These are phyloP conservation scores for Montifringilla adamsi DNA, from an alignment of 2,113 vertebrate genomes.

Conservation along the genomic window DNA sequence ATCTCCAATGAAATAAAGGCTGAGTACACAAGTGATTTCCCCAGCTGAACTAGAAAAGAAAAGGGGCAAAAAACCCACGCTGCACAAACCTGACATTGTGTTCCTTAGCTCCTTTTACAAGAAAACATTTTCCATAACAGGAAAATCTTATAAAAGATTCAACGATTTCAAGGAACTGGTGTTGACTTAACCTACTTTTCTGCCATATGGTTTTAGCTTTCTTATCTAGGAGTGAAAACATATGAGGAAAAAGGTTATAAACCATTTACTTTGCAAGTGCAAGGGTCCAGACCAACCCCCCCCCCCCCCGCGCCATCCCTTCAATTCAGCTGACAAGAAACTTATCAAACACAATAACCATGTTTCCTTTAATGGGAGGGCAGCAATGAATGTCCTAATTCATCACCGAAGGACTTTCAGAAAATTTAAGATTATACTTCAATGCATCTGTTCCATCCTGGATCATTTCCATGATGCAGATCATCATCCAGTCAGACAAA, in stretches of 20 bases:
- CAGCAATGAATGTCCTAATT: not conserved
- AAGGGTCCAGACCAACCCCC: not conserved
- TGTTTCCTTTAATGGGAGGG: not conserved
- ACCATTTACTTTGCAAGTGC: not conserved
- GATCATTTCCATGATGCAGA: not conserved
- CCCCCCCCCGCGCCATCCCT: fast-evolving
- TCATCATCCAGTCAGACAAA: not conserved
- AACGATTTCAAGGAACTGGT: not conserved
- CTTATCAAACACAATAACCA: not conserved
- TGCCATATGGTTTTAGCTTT: not conserved
- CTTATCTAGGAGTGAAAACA: not conserved
- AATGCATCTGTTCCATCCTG: not conserved
- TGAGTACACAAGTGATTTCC: not conserved
- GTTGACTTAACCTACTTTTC: not conserved
- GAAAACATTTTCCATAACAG: not conserved
- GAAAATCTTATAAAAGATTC: not conserved
- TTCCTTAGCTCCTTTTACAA: not conserved
- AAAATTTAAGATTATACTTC: not conserved
- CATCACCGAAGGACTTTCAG: not conserved
- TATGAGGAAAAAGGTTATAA: not conserved
- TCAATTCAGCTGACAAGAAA: not conserved
- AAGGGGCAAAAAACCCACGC: not conserved
- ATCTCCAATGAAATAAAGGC: not conserved
- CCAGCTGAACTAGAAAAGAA: fast-evolving
- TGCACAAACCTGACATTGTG: not conserved